Conservation (phyloP, 2,888 invertebrate genomes). For the Drosophila maculinotata region DNA sequence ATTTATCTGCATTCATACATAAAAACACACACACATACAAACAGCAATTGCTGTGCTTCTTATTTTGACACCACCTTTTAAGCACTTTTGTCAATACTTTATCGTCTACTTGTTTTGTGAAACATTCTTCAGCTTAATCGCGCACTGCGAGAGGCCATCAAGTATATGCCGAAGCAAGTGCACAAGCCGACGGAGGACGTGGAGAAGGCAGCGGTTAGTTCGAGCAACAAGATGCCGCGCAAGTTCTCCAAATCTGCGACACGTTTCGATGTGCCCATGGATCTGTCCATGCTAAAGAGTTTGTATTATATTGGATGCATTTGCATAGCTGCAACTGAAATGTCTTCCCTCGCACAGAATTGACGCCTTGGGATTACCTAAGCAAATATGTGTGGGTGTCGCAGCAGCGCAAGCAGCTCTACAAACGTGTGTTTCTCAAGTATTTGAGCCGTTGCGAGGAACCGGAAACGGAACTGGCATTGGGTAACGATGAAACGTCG, state of each 20-base stretch:
- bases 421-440: slow-evolving; percentile 86
- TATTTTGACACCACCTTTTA: too few relatives aligned
- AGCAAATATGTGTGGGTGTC: slow-evolving; percentile 88
- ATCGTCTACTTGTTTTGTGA: too few relatives aligned
- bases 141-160: slow-evolving; percentile 83
- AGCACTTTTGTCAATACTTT: too few relatives aligned
- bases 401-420: slow-evolving; percentile 86
- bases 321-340: neutral
- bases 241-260: slow-evolving; percentile 91
- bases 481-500: slow-evolving; percentile 60
- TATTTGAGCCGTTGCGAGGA: slow-evolving; percentile 80
- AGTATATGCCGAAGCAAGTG: slow-evolving; percentile 73
- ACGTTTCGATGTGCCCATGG: slow-evolving; percentile 91
- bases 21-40: too few relatives aligned
- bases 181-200: slow-evolving; percentile 54
- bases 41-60: too few relatives aligned
- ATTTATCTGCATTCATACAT: too few relatives aligned
- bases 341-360: slow-evolving; percentile 84
- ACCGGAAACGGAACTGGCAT: slow-evolving; percentile 50
- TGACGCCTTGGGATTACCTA: slow-evolving; percentile 90
- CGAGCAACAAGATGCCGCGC: slow-evolving; percentile 87
- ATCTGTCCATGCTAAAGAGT: slow-evolving; percentile 86
- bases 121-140: slow-evolving; percentile 83
- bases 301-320: slow-evolving; percentile 2
- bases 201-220: slow-evolving; percentile 64